Base-by-base conservation (phyloP, 2,888 invertebrate genomes). In the Chrysolina oricalcia region DNA sequence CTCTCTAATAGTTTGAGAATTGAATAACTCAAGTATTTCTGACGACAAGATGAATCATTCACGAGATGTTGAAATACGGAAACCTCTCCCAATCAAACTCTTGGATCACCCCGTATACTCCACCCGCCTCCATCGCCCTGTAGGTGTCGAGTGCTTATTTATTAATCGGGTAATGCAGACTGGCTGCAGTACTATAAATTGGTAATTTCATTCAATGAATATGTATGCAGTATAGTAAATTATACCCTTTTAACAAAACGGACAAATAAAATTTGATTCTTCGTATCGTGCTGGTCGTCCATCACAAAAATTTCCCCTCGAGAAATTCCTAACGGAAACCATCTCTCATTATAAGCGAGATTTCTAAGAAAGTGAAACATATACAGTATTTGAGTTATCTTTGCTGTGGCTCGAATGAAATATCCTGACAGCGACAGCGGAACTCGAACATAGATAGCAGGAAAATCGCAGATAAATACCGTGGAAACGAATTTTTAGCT, bases 301-400 rank as follows among this genome's bases (percentile, higher is more conserved):
- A 80, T 81, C 81, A 80, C 76, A 81, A 79, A 81, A 80, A 80
- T 74, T 64, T 70, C 62, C 68, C 69, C 71, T 64, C 63, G 68
- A 76, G 73, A 72, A 64, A 68, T 64, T 48, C 59, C 68, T 78
- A 80, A 78, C 81, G 81, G 81, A 82, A 80, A 80, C 81, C 68
- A 74, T 72, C 74, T 68, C 77, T 79, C 78, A 77, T 80, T 78
- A 77, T 80, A 75, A 70, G 15, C 56, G 71, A 73, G 75, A 77
- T 80, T 82, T 80, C 78, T 78, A 71, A 78, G 81, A 81, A 81
- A 81, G 80, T 80, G 81, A 81, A 81, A 81, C 78, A 78, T 78
- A 80, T 77, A 75, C 71, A 70, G 68, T 72, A 75, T 78, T 75
- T 73, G 72, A 59, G 69, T 70, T 72, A 76, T 74, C 76, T 71